phyloP scores from a whole-genome alignment of 2,113 vertebrate genomes.

The Formicarius rufipectus region DNA sequence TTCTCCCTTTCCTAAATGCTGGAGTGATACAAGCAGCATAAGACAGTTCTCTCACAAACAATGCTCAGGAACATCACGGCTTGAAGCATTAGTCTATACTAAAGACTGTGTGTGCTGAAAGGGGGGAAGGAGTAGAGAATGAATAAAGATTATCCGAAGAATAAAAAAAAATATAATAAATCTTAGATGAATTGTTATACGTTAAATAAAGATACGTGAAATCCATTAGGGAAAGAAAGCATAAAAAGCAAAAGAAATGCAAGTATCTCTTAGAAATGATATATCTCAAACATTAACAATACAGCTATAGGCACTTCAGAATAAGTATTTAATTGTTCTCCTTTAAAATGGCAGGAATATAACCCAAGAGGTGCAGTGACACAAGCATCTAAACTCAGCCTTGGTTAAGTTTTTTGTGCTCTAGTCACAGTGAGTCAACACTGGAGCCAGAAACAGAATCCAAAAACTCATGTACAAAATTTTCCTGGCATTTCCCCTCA shows the following conservation, averaged over 20 bases:
- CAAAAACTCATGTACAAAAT: conserved; percentile 47
- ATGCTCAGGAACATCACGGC: background rate
- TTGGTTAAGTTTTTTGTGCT: background rate
- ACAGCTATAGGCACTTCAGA: background rate
- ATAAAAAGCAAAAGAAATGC: background rate
- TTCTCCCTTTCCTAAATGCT: background rate
- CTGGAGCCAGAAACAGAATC: conserved; percentile 33
- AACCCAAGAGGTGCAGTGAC: background rate
- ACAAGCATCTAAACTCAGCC: background rate
- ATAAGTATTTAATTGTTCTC: background rate
- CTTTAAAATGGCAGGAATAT: background rate
- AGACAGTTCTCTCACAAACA: background rate
- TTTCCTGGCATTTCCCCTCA: conserved; percentile 47
- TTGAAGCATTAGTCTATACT: background rate
- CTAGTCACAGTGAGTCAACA: conserved; percentile 22
- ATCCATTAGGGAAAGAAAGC: background rate
- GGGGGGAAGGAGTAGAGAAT: fast-evolving
- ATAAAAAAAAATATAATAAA: background rate
- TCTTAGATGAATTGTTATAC: background rate
- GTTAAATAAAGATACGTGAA: background rate
- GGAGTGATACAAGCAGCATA: background rate
- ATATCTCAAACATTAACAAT: background rate
- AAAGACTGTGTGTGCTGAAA: background rate
- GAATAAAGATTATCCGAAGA: background rate
- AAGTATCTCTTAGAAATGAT: background rate